These are phyloP conservation scores for honey bee (Apis mellifera) DNA, from an alignment of 1,140 invertebrate species.

Conservation along the genomic window DNA sequence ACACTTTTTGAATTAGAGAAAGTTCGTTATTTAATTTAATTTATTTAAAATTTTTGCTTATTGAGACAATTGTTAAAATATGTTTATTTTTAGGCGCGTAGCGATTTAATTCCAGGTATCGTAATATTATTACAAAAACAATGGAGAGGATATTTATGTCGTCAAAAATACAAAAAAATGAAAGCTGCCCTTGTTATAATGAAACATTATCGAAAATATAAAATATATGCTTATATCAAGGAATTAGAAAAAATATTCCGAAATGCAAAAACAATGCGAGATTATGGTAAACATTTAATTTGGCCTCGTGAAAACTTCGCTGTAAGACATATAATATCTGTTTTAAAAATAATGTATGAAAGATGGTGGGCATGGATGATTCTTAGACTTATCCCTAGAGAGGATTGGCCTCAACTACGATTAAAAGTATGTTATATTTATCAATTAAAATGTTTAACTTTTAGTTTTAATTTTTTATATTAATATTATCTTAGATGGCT, in stretches of 20 bases:
- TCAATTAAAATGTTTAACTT: neutral
- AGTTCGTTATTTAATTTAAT: slow-evolving; percentile 69
- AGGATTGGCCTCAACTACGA: slow-evolving; percentile 92
- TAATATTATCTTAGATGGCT: slow-evolving; percentile 84
- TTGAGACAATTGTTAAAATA: neutral
- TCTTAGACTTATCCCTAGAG: slow-evolving; percentile 89
- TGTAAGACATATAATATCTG: slow-evolving; percentile 83
- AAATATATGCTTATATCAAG: slow-evolving; percentile 89
- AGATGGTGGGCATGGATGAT: slow-evolving; percentile 95
- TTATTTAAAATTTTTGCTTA: neutral
- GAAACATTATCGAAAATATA: slow-evolving; percentile 92
- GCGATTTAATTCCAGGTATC: slow-evolving; percentile 92
- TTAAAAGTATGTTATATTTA: slow-evolving; percentile 83
- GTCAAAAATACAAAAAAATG: slow-evolving; percentile 91
- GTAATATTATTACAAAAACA: slow-evolving; percentile 96
- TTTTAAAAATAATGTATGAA: slow-evolving; percentile 85
- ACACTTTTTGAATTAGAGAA: slow-evolving; percentile 95
- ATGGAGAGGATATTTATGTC: slow-evolving; percentile 91
- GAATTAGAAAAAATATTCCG: slow-evolving; percentile 85
- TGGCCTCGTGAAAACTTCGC: slow-evolving; percentile 92
- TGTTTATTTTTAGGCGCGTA: slow-evolving; percentile 82
- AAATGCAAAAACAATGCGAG: slow-evolving; percentile 83
- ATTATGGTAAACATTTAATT: slow-evolving; percentile 89
- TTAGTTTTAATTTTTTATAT: neutral
- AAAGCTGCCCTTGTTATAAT: slow-evolving; percentile 92